Evolutionary conservation across 1,140 invertebrate species (phyloP).

Genomic region (Euwallacea similis): DNA sequence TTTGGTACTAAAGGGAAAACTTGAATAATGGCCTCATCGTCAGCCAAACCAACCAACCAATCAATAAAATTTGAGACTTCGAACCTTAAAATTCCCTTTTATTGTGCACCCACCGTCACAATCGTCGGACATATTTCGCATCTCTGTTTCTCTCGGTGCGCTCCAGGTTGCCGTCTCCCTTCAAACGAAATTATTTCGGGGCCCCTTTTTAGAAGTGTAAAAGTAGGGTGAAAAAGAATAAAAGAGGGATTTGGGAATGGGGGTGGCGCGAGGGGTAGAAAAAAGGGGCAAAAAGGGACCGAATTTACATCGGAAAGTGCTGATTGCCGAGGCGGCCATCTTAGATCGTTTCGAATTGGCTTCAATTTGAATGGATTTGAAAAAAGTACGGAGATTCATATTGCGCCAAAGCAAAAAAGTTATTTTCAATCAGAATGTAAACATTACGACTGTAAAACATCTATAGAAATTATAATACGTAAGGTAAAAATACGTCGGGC

Average conservation of each 20-base stretch:
- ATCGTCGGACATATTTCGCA: constrained; percentile 22
- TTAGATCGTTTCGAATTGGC: constrained; percentile 43
- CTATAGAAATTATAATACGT: too few relatives aligned
- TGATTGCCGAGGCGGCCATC: constrained; percentile 51
- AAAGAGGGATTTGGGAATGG: constrained; percentile 46
- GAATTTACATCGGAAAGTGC: constrained; percentile 53
- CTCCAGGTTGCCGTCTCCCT: constrained; percentile 23
- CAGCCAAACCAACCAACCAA: not conserved
- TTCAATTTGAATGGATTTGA: not conserved
- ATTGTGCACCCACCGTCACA: constrained; percentile 24
- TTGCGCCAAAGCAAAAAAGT: too few relatives aligned
- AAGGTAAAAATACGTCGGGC: too few relatives aligned
- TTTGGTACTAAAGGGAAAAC: too few relatives aligned
- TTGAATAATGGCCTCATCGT: too few relatives aligned
- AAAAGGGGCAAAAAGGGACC: constrained; percentile 41
- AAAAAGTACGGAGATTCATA: too few relatives aligned
- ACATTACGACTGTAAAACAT: too few relatives aligned
- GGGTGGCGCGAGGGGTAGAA: constrained; percentile 41
- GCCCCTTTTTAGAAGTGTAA: constrained; percentile 48
- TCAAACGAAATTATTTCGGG: constrained; percentile 38
- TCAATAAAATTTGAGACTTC: constrained; percentile 18
- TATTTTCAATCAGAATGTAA: too few relatives aligned
- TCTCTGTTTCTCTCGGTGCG: constrained; percentile 6
- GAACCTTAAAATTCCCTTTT: constrained; percentile 29
- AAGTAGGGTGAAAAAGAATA: constrained; percentile 53